Base-by-base conservation (phyloP, 2,797 vertebrate species). In the Gobio occitaniae region DNA sequence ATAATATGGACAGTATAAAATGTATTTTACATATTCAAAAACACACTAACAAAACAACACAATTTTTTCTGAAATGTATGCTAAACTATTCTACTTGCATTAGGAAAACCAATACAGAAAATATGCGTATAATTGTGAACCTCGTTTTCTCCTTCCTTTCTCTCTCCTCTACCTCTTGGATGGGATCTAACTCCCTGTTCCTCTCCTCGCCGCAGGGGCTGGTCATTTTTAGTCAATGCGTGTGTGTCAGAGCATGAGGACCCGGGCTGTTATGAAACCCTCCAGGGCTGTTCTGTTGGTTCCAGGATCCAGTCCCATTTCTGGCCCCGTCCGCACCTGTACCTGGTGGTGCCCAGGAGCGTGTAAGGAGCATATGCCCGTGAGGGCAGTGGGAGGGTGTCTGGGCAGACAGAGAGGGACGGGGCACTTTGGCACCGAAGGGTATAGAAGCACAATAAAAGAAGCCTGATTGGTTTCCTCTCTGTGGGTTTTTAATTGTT, bases 401-500 rank as follows among this genome's bases (percentile, higher is more conserved):
- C 48, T 56, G 66, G 72, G 77, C 71, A 65, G 47, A 78, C 44
- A 68, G 21, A 10, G 56, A n/a, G 15, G 61, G 44, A 66, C 10
- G 2, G 68, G 41, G 29, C n/a, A 52, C 36, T 65, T 86, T 83
- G 80, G 68, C 74, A 83, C 61, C 11, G 71, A 52, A 70, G 83
- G 65, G 70, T 52, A 70, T 41, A 50, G 50, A 78, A 84, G 9
- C 65, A 69, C 74, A 70, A 78, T 68, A 38, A 77, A 78, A 78
- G 50, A 84, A 13, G 77, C 19, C 68, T 25, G 68, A 85, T 85
- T 74, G 68, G 84, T 80, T 79, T 47, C 44, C 76, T 82, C 90
- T 80, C 86, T 91, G 88, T 50, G 38, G 84, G 74, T 86, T 85
- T 90, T 86, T 91, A 87, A 89, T 91, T 88, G 70, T 78, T 75